These are phyloP conservation scores for Platanista minor DNA, from an alignment of 2,113 vertebrate species.

Conservation along the genomic window DNA sequence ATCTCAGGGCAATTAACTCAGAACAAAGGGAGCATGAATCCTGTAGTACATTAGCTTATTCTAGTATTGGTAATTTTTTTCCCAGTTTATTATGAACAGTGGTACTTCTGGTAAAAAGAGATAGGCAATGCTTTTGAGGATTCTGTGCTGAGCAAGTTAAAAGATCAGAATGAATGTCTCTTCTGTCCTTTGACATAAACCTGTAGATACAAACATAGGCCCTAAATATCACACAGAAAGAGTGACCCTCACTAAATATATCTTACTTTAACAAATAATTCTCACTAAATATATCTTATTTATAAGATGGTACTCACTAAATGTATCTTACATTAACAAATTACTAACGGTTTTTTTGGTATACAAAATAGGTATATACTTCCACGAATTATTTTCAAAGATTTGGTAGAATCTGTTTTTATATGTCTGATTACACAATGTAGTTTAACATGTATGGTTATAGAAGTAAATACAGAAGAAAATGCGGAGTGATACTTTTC, in stretches of 20 bases:
- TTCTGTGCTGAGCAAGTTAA: background rate
- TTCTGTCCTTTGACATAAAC: background rate
- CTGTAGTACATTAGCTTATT: background rate
- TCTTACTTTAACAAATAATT: background rate
- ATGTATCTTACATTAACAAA: background rate
- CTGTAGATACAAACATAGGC: background rate
- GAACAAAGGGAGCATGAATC: background rate
- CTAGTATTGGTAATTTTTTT: background rate
- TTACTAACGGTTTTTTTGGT: background rate
- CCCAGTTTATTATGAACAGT: background rate
- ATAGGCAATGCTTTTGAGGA: background rate
- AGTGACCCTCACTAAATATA: background rate
- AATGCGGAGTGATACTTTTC: background rate
- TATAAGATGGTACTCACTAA: background rate
- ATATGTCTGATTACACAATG: background rate
- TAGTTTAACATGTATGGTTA: background rate
- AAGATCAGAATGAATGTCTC: background rate
- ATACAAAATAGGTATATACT: background rate
- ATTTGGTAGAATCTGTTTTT: background rate
- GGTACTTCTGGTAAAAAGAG: background rate
- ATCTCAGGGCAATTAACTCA: background rate
- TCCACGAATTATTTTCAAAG: background rate
- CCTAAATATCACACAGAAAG: background rate
- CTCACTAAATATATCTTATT: background rate
- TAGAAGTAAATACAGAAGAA: background rate